A percentile compares a stretch with the other conserved stretches of the same genome.
Conservation (phyloP, 2,113 vertebrate species). For the Deroptyus accipitrinus region DNA sequence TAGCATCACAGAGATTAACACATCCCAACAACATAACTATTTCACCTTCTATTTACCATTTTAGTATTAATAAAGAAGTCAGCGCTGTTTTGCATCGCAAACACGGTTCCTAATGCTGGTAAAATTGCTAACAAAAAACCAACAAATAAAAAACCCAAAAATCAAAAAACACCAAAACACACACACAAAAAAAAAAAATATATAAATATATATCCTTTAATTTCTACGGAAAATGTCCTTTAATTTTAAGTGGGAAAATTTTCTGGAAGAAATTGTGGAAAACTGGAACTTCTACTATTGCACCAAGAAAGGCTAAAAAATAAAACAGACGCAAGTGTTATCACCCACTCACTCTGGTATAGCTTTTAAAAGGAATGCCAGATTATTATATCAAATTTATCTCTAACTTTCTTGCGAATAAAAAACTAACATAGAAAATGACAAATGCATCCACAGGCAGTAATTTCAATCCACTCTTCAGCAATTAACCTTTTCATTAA, state of each 20-base stretch:
- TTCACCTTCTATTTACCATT: background rate
- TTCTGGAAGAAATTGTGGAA: background rate
- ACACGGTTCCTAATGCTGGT: background rate
- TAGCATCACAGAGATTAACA: background rate
- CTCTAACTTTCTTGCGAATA: background rate
- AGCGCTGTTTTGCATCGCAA: background rate
- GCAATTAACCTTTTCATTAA: slow-evolving; percentile 55
- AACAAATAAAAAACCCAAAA: background rate
- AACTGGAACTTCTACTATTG: background rate
- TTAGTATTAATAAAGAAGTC: background rate
- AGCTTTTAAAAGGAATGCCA: background rate
- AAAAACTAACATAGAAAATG: background rate
- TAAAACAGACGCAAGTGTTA: background rate
- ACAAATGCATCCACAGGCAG: slow-evolving; percentile 15
- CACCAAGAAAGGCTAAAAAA: background rate
- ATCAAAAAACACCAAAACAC: background rate
- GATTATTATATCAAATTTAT: background rate
- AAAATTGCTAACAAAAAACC: background rate
- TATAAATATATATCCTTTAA: background rate
- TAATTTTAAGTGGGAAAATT: background rate
- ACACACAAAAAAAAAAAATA: background rate
- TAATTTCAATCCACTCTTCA: slow-evolving; percentile 23
- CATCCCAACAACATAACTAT: background rate
- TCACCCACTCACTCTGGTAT: background rate
- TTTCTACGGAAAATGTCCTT: background rate